Evolutionary conservation across 2,888 invertebrate genomes (phyloP).

Genomic region (Fragum fragum): DNA sequence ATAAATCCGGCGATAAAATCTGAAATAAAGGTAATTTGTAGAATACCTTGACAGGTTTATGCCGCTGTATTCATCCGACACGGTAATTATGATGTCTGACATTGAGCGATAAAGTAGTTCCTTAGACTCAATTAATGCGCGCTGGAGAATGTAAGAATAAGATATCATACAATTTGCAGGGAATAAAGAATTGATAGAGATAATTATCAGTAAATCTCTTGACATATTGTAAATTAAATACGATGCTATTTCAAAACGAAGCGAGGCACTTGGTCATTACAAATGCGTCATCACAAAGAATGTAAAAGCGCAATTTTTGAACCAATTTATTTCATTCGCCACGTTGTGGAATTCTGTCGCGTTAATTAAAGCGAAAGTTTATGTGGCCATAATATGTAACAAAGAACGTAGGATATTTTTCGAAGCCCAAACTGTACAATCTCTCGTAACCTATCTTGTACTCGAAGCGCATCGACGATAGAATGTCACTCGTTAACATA

Average conservation of each 20-base stretch:
- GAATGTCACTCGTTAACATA: too few relatives aligned
- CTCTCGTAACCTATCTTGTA: too few relatives aligned
- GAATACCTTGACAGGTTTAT: constrained; percentile 13
- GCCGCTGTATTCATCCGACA: constrained; percentile 13
- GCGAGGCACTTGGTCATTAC: neutral
- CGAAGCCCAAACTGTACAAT: too few relatives aligned
- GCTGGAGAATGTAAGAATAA: constrained; percentile 1
- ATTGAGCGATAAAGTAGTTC: constrained; percentile 19
- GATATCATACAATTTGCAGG: constrained; percentile 13
- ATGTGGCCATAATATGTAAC: too few relatives aligned
- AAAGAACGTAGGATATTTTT: too few relatives aligned
- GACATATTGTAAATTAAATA: constrained; percentile 7
- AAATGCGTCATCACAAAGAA: neutral
- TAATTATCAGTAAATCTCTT: neutral
- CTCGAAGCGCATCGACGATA: too few relatives aligned
- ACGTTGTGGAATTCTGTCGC: too few relatives aligned
- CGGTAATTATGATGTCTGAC: constrained; percentile 21
- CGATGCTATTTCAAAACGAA: neutral
- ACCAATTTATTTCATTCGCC: too few relatives aligned
- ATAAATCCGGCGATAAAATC: constrained; percentile 18
- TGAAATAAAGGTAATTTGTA: constrained; percentile 28
- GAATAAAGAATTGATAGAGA: neutral
- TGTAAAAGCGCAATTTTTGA: too few relatives aligned
- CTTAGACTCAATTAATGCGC: constrained; percentile 7
- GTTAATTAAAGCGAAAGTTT: too few relatives aligned